Conservation (phyloP, 2,797 vertebrate genomes). For the Zalophus californianus region DNA sequence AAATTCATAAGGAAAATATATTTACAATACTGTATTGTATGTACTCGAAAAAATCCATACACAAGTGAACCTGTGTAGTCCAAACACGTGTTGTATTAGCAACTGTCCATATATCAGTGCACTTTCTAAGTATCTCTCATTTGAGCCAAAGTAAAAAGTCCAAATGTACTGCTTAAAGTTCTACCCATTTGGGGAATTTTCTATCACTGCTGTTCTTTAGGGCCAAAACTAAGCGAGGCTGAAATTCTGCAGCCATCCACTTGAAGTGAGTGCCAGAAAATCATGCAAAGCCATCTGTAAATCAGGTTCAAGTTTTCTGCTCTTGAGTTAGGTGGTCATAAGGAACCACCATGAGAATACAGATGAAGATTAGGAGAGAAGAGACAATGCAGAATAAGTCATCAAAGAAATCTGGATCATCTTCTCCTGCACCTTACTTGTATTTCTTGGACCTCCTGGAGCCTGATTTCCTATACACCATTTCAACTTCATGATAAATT, state of each 20-base stretch:
- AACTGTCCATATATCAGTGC: not conserved
- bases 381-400: not conserved
- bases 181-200: not conserved
- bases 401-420: not conserved
- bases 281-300: not conserved
- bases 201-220: not conserved
- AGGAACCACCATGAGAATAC: not conserved
- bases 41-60: not conserved
- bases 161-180: not conserved
- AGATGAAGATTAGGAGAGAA: not conserved
- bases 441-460: not conserved
- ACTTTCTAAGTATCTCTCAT: not conserved
- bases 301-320: not conserved
- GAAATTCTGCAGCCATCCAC: not conserved
- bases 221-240: not conserved
- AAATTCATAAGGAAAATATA: not conserved
- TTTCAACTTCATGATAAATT: not conserved
- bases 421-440: not conserved
- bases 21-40: not conserved
- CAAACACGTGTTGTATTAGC: not conserved
- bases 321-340: not conserved
- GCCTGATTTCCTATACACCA: not conserved
- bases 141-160: constrained; percentile 8
- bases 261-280: not conserved
- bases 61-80: not conserved